These are phyloP conservation scores for Procambarus virginalis DNA, from an alignment of 1,140 invertebrate genomes.

Conservation along the genomic window DNA sequence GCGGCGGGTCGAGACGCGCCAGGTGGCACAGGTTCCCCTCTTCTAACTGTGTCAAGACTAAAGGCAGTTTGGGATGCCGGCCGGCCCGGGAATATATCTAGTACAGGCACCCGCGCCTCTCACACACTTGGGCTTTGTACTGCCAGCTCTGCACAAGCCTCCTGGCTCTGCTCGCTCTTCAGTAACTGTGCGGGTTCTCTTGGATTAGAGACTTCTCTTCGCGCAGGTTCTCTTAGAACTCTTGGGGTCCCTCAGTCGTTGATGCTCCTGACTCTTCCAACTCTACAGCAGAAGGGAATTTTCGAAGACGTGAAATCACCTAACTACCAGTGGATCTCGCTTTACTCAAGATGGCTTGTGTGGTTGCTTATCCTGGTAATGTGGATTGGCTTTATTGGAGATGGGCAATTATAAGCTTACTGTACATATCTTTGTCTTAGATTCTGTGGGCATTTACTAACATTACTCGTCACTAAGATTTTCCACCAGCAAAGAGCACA, in stretches of 20 bases:
- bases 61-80: background rate
- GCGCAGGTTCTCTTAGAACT: background rate
- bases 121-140: background rate
- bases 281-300: background rate
- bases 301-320: background rate
- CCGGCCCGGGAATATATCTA: background rate
- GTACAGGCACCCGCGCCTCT: background rate
- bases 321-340: background rate
- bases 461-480: background rate
- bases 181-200: too few species aligned
- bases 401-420: background rate
- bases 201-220: too few species aligned
- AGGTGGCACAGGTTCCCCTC: background rate
- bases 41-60: constrained; percentile 3
- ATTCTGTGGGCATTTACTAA: background rate
- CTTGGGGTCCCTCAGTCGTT: background rate
- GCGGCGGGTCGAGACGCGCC: background rate
- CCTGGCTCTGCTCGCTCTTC: background rate
- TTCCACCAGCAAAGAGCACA: background rate
- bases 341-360: constrained; percentile 31
- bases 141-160: background rate
- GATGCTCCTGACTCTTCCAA: background rate
- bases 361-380: constrained; percentile 41
- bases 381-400: background rate
- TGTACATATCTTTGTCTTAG: background rate